Percentiles rank a stretch among this genome's conserved stretches.
phyloP scores from a whole-genome alignment of 2,113 vertebrate species.

The Microtus pennsylvanicus region DNA sequence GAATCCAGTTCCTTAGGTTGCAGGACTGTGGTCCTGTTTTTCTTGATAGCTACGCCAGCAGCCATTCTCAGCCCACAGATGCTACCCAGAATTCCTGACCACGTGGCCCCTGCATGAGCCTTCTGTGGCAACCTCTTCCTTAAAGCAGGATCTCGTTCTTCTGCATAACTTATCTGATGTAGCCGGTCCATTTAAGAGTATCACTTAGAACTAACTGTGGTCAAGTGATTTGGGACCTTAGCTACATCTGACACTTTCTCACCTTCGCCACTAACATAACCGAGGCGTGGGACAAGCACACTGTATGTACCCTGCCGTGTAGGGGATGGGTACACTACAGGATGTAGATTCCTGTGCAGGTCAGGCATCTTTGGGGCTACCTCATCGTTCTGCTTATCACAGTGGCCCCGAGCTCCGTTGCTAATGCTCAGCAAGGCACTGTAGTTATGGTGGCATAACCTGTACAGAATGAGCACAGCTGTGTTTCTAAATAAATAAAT shows the following conservation, averaged over 20 bases:
- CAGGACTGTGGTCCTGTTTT: background rate
- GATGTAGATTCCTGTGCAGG: background rate
- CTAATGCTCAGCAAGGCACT: background rate
- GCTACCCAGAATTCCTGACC: background rate
- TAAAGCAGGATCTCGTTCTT: background rate
- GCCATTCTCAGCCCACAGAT: background rate
- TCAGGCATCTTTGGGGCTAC: too few relatives aligned
- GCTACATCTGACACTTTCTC: background rate
- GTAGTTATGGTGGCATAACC: background rate
- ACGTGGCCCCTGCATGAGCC: fast-evolving
- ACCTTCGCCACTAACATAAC: background rate
- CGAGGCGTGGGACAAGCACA: background rate
- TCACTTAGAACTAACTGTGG: background rate
- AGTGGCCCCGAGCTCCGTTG: background rate
- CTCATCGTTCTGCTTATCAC: background rate
- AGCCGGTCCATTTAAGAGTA: background rate
- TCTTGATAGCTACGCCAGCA: background rate
- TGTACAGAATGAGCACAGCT: background rate
- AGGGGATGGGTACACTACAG: background rate
- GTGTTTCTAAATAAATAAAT: background rate
- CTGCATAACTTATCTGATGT: background rate
- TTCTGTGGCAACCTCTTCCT: background rate
- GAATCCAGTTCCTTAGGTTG: background rate
- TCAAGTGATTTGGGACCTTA: background rate
- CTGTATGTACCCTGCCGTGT: too few relatives aligned